Base-by-base conservation (phyloP, 1,140 invertebrate species). In the Ceratosolen fusciceps region DNA sequence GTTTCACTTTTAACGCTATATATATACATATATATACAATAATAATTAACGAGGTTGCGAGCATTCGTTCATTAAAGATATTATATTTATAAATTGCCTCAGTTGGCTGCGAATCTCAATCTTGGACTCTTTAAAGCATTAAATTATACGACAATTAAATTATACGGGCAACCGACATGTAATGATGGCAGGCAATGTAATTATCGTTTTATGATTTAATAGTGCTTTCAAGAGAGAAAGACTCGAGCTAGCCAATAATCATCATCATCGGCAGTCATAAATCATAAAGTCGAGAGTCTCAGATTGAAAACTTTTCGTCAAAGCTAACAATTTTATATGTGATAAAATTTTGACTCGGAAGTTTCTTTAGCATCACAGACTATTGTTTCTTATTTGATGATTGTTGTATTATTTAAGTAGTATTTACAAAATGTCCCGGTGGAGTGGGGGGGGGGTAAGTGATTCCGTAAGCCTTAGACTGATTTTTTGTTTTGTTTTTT, bases 271-370 rank as follows among this genome's bases (percentile, higher is more conserved):
- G 85, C 83, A 85, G 88, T n/a, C n/a, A n/a, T n/a, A n/a, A n/a
- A n/a, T n/a, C n/a, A n/a, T n/a, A n/a, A n/a, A n/a, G n/a, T n/a
- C n/a, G n/a, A n/a, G n/a, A n/a, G n/a, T 89, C 88, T 90, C 88
- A 87, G 88, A 82, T 90, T 89, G 89, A 90, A 90, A 90, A 90
- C 89, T 90, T 88, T 80, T 85, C 83, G 80, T 81, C 88, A 90
- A 77, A 77, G 68, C 79, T 70, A 76, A 81, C 74, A 37, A 82
- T 79, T 79, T 83, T 83, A 79, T 29, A 49, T 77, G n/a, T n/a
- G n/a, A n/a, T n/a, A n/a, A n/a, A n/a, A n/a, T n/a, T n/a, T 70
- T 81, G 83, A 83, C 80, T 83, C 82, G 80, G 81, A 73, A 65
- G 12, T 76, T 83, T 75, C 82, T n/a, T 79, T 83, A 12, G 86